Evolutionary conservation across 1,140 invertebrate species (phyloP), one percentile per base, ranked within the genome.

Genomic region (Leptinotarsa lineolata): DNA sequence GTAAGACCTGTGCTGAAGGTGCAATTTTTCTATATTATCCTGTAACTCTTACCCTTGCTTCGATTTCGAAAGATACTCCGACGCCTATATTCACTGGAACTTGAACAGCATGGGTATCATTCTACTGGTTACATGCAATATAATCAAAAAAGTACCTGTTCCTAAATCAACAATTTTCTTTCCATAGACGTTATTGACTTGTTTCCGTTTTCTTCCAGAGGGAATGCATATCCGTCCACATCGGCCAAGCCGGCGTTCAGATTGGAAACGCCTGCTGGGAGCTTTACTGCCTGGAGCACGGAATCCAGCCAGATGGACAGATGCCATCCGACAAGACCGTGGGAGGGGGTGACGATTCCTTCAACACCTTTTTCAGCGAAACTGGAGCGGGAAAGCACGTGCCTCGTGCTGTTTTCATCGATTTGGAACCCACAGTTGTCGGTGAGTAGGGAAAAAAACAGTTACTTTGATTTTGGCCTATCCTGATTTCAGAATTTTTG

Each of bases 241-340:
- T 96, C 80, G 94, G 94, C 61, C 94, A 96, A 86, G 94, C 94
- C 73, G 94, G 94, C 64, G 93, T 95, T 4, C 95, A 96, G 86
- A 95, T 96, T 82, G 95, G 94, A 75, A 95, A 95, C 83, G 93
- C 93, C 68, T 92, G 91, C 82, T 93, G 91, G 91, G 95, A 96
- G 83, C 87, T 97, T 70, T 96, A 95, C 86, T 96, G 95, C 83
- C 85, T 96, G 78, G 95, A 96, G 84, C 94, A 95, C 86, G 93
- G 94, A 30, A 96, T 96, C 82, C 93, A 95, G 84, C 94, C 94
- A 63, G 93, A 96, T 86, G 94, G 94, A 4, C 89, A 91, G 74
- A 93, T 93, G 91, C 91, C 91, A n/a, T 95, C 89, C 11, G 91
- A 91, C 84, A 91, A 91, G 83, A 90, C 88, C 70, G 84, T 90